These are phyloP conservation scores for Parnassius smintheus DNA, from an alignment of 2,888 invertebrate species.

Conservation along the genomic window DNA sequence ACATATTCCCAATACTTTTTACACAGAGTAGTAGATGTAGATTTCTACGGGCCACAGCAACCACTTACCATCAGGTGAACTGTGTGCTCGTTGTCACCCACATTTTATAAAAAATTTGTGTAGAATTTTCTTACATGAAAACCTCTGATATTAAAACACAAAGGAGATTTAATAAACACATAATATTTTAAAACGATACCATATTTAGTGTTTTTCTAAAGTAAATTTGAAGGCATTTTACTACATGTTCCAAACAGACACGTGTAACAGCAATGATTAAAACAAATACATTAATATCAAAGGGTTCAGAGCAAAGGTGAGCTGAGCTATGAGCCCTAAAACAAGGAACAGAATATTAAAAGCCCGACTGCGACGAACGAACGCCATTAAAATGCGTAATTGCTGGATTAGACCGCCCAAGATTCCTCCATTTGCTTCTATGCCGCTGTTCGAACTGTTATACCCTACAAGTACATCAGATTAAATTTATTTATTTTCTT, in stretches of 20 bases:
- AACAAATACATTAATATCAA: conserved; percentile 23
- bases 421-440: conserved; percentile 70
- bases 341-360: conserved; percentile 79
- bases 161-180: no score
- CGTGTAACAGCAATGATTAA: conserved; percentile 16
- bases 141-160: no score
- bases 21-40: no score
- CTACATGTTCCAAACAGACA: background rate
- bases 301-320: conserved; percentile 24
- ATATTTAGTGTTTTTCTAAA: no score
- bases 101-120: no score
- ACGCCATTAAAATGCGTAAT: conserved; percentile 80
- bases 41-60: no score
- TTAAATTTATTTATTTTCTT: conserved; percentile 27
- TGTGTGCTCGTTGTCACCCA: no score
- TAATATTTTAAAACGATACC: no score
- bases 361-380: conserved; percentile 60
- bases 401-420: conserved; percentile 78
- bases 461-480: conserved; percentile 40
- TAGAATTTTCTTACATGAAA: no score
- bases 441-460: conserved; percentile 45
- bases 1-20: no score
- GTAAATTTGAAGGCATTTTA: background rate
- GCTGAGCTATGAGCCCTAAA: conserved; percentile 62
- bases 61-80: no score